Evolutionary conservation across 2,797 vertebrate genomes (phyloP).

Genomic region (Meriones psammophilus): DNA sequence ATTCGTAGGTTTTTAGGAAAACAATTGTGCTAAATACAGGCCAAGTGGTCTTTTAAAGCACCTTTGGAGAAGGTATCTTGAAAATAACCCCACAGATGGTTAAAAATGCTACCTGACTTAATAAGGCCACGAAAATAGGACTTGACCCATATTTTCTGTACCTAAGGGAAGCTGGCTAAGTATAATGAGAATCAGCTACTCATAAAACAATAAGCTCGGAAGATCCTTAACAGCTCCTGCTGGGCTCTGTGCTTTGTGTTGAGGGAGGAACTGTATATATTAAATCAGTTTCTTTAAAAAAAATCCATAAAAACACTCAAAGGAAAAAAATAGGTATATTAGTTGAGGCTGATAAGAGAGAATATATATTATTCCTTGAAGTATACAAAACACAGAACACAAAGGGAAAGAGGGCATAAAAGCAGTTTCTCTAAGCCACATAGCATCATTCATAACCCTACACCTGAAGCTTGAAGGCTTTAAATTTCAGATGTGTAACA

Average conservation of each 20-base stretch:
- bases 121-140: slow-evolving; percentile 65
- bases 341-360: slow-evolving; percentile 11
- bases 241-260: slow-evolving; percentile 22
- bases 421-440: slow-evolving; percentile 15
- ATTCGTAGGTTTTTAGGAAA: slow-evolving; percentile 43
- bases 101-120: slow-evolving; percentile 69
- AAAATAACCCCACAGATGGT: slow-evolving; percentile 49
- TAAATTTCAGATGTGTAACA: slow-evolving; percentile 40
- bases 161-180: slow-evolving; percentile 52
- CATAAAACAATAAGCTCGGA: slow-evolving; percentile 52
- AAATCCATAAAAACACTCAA: slow-evolving; percentile 21
- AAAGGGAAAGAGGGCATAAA: slow-evolving; percentile 16
- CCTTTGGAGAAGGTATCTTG: slow-evolving; percentile 40
- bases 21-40: slow-evolving; percentile 6
- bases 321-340: slow-evolving; percentile 39
- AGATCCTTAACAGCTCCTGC: slow-evolving; percentile 53
- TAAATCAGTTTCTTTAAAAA: slow-evolving; percentile 43
- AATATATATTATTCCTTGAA: neutral
- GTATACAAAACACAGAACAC: slow-evolving; percentile 19
- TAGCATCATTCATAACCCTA: neutral
- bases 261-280: neutral
- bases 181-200: slow-evolving; percentile 69
- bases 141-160: slow-evolving; percentile 72
- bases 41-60: neutral
- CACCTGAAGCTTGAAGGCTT: neutral